A percentile compares a stretch with the other conserved stretches of the same genome.
These are phyloP conservation scores for Linnaemya vulpina DNA, from an alignment of 2,888 invertebrate genomes.

Conservation along the genomic window DNA sequence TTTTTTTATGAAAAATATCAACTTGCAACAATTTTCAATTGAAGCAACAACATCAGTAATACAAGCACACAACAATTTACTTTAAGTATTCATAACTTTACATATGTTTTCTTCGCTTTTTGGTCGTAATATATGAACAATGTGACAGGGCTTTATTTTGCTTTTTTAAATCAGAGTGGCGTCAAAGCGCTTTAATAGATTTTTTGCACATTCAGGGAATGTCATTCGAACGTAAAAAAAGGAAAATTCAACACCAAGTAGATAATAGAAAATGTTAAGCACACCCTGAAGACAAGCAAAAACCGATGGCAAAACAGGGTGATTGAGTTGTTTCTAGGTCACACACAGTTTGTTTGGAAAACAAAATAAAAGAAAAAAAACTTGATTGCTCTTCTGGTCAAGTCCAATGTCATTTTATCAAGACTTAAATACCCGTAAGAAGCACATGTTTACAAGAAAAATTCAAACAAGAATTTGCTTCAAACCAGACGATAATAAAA, in stretches of 20 bases:
- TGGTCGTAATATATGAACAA: background rate
- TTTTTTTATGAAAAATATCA: background rate
- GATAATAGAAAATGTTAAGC: constrained; percentile 42
- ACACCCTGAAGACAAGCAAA: constrained; percentile 17
- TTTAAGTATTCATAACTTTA: background rate
- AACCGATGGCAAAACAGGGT: background rate
- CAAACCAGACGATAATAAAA: constrained; percentile 45
- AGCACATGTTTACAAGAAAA: background rate
- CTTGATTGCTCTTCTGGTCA: constrained; percentile 58
- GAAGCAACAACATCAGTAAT: background rate
- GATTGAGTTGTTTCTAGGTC: constrained; percentile 31
- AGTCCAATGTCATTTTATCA: constrained; percentile 65
- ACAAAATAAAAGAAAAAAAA: constrained; percentile 38
- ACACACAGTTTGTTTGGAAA: constrained; percentile 48
- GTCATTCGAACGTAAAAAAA: constrained; percentile 9
- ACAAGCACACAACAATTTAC: background rate
- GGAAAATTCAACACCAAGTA: constrained; percentile 1
- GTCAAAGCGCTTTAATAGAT: constrained; percentile 58
- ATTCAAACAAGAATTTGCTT: constrained; percentile 31
- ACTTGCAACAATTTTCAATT: background rate
- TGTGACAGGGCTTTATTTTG: constrained; percentile 9
- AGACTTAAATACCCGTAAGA: constrained; percentile 35
- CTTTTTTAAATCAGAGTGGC: constrained; percentile 41
- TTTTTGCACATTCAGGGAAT: constrained; percentile 16
- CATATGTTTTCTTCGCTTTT: background rate